Base-by-base conservation (phyloP, 2,888 invertebrate species). In the Pyralis farinalis region DNA sequence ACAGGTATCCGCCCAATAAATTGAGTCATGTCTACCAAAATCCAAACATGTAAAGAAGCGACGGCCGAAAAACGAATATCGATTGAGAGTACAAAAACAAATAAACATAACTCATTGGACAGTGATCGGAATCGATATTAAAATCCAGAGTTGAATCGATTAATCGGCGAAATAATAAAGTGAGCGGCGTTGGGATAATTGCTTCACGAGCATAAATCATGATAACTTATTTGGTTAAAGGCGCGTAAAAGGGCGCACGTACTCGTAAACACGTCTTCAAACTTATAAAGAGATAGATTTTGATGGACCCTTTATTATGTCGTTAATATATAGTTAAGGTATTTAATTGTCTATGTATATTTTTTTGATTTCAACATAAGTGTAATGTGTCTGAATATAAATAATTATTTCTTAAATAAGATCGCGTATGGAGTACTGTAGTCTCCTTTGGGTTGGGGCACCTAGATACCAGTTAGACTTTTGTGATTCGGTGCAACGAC, bases 111-210 rank as follows among this genome's bases (percentile, higher is more conserved):
- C 68, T 83, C 78, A 77, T 70, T 64, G 59, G 57, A 58, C 68
- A 59, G 53, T 62, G 81, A 82, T 84, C 74, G 63, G 64, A 73
- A 82, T 82, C 82, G 79, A 76, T 82, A 82, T 82, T 83, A 80
- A 79, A 76, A 78, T 65, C 59, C 71, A 67, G 69, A 75, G 62
- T 70, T 67, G 70, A 75, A 71, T 79, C 81, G 83, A 85, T 84
- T 84, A 79, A 85, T 80, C 71, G 65, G 62, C 58, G 70, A 71
- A 72, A 76, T 81, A 77, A 83, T 79, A 71, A 67, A 79, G 69
- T 62, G 75, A 68, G 64, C 67, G 55, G 61, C 54, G 58, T 41
- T 48, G 63, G 63, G 78, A 76, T 86, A 86, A 87, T 86, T 85
- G 82, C 70, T 85, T 82, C 68, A 68, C 70, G 64, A 67, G 66